Evolutionary conservation across 1,140 invertebrate genomes (phyloP).

Genomic region (Trachymyrmex cornetzi): DNA sequence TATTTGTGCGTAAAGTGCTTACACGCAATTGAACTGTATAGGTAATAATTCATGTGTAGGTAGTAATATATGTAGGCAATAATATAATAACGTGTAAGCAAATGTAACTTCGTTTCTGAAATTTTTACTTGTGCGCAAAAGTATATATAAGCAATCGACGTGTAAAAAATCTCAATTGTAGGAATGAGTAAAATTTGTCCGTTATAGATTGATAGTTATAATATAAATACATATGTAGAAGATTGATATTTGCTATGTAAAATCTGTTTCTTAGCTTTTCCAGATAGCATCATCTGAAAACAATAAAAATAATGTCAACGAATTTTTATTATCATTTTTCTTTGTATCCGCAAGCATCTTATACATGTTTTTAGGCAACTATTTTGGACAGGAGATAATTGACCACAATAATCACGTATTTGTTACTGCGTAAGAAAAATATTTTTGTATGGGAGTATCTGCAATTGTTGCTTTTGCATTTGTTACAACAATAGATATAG

Average conservation of each 20-base stretch:
- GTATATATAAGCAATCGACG: no score
- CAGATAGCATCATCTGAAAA: not conserved
- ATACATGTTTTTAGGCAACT: not conserved
- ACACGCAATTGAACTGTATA: no score
- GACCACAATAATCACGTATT: not conserved
- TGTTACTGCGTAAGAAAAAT: not conserved
- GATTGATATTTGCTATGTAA: not conserved
- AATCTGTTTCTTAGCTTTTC: not conserved
- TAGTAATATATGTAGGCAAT: no score
- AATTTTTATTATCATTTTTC: not conserved
- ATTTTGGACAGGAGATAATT: not conserved
- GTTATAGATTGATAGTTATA: not conserved
- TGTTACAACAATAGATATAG: not conserved
- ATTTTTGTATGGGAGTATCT: not conserved
- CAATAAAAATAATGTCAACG: not conserved
- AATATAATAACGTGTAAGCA: no score
- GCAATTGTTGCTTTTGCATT: not conserved
- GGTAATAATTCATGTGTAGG: no score
- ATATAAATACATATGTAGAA: not conserved
- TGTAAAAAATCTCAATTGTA: not conserved
- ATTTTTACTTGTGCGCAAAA: no score
- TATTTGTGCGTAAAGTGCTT: no score
- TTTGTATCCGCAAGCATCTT: rapidly evolving
- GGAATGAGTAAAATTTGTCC: not conserved
- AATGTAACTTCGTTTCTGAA: no score